Conservation (phyloP, 2,797 vertebrate genomes). For the Synaphobranchus kaupii region DNA sequence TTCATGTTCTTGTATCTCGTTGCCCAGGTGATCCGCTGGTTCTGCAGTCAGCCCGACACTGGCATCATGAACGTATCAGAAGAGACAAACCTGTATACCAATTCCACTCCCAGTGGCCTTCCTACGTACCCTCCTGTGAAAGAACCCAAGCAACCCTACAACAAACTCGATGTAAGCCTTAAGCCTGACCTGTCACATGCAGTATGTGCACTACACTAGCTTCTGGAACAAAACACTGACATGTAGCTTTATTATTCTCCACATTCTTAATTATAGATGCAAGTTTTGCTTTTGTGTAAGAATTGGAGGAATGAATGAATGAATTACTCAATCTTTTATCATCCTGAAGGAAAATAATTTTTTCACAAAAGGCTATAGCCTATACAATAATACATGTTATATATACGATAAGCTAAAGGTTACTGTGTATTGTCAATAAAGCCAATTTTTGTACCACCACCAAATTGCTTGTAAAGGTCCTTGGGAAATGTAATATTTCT, state of each 20-base stretch:
- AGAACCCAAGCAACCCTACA: not conserved
- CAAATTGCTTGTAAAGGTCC: not conserved
- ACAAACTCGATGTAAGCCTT: not conserved
- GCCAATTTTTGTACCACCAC: no score
- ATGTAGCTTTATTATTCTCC: not conserved
- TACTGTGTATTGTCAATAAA: no score
- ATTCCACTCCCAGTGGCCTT: not conserved
- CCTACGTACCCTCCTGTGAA: not conserved
- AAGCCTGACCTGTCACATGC: not conserved
- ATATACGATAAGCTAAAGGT: no score
- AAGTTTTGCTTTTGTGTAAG: no score
- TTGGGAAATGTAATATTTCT: not conserved
- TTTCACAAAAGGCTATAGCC: no score
- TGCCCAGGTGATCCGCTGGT: constrained; percentile 14
- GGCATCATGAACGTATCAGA: not conserved
- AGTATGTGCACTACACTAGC: not conserved
- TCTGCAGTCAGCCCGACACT: not conserved
- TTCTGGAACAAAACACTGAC: not conserved
- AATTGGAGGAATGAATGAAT: no score
- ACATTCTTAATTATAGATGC: not conserved
- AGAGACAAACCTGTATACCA: not conserved
- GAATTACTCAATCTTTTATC: no score
- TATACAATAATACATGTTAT: no score
- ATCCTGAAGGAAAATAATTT: no score
- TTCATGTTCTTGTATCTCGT: not conserved